Conservation (phyloP, 2,797 vertebrate genomes). For the Tamandua tetradactyla region DNA sequence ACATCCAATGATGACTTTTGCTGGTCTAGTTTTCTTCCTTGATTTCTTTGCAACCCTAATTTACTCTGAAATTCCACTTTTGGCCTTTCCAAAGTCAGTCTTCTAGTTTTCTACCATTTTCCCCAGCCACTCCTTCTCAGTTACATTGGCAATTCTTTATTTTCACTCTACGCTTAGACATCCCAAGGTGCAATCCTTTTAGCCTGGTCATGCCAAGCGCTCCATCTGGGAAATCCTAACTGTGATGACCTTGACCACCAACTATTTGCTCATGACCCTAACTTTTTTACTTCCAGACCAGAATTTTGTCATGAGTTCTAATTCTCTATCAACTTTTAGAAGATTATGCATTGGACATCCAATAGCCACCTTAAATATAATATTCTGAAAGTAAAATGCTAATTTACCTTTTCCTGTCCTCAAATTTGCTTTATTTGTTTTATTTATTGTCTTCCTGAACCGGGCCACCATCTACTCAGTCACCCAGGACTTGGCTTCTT, state of each 20-base stretch:
- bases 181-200: background rate
- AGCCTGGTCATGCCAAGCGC: background rate
- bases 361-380: background rate
- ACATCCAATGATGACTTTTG: background rate
- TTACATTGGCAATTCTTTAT: background rate
- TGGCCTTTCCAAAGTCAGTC: background rate
- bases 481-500: background rate
- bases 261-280: background rate
- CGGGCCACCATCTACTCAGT: background rate
- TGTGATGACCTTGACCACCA: background rate
- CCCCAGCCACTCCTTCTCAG: background rate
- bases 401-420: background rate
- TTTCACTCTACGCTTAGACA: background rate
- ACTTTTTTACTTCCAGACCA: background rate
- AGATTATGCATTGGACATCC: background rate
- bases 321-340: background rate
- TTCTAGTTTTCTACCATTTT: background rate
- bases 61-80: background rate
- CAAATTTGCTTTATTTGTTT: background rate
- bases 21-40: background rate
- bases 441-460: conserved; percentile 4
- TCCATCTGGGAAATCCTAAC: background rate
- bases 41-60: background rate
- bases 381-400: conserved; percentile 2
- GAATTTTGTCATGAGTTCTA: background rate